A percentile compares a stretch with the other conserved stretches of the same genome.
Evolutionary conservation across 2,113 vertebrate genomes (phyloP).

Genomic region (Anolis sagrei): DNA sequence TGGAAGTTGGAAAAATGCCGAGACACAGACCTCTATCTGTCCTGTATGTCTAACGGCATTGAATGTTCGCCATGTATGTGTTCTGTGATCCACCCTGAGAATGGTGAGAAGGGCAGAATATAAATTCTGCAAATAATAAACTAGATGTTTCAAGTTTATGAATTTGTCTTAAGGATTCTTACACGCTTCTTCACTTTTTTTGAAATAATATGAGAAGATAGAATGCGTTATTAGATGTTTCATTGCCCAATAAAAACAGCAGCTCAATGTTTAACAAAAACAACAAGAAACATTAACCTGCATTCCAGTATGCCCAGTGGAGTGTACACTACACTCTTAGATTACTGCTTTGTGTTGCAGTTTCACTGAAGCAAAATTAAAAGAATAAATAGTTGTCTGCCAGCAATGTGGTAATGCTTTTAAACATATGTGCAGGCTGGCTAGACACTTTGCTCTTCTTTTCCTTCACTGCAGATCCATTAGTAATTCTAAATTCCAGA

Average conservation of each 20-base stretch:
- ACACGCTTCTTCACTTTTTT: neutral
- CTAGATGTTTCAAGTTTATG: neutral
- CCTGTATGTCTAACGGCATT: too few relatives aligned
- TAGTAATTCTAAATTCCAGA: conserved; percentile 71
- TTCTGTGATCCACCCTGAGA: too few relatives aligned
- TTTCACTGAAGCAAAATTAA: conserved; percentile 68
- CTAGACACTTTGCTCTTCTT: conserved; percentile 68
- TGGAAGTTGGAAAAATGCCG: too few relatives aligned
- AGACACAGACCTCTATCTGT: too few relatives aligned
- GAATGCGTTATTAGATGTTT: conserved; percentile 28
- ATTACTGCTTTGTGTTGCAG: conserved; percentile 67
- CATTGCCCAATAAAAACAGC: conserved; percentile 21
- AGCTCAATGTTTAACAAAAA: conserved; percentile 43
- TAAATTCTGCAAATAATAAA: too few relatives aligned
- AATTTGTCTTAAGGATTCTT: neutral
- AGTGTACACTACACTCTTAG: conserved; percentile 47
- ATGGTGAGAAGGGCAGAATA: too few relatives aligned
- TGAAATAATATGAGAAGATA: conserved; percentile 11
- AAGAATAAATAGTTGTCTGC: conserved; percentile 62
- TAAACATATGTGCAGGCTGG: conserved; percentile 70
- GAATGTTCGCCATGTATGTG: too few relatives aligned
- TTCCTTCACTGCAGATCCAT: conserved; percentile 71
- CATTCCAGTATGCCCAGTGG: conserved; percentile 36
- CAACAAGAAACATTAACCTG: conserved; percentile 32
- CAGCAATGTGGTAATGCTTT: conserved; percentile 73